phyloP scores from a whole-genome alignment of 1,140 invertebrate genomes.

The Euura saliciscinereae region DNA sequence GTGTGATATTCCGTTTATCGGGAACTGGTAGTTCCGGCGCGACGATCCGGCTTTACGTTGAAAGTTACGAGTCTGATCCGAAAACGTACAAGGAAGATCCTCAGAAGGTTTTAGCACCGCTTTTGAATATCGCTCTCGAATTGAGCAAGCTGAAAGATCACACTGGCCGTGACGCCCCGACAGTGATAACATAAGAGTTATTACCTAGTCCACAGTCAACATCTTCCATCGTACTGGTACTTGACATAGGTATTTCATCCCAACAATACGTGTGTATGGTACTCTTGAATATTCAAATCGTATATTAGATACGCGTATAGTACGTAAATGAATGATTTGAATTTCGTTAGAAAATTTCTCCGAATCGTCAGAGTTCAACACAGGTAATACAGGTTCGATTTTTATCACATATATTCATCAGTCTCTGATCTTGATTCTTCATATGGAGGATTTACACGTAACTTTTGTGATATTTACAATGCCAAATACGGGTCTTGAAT shows the following conservation, averaged over 20 bases:
- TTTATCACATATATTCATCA: not conserved
- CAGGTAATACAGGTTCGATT: not conserved
- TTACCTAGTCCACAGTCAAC: not conserved
- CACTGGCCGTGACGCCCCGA: constrained; percentile 88
- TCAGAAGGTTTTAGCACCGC: constrained; percentile 85
- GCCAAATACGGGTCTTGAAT: not conserved
- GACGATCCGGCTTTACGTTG: constrained; percentile 94
- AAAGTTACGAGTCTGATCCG: constrained; percentile 79
- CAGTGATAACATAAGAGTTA: constrained; percentile 91
- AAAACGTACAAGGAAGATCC: constrained; percentile 73
- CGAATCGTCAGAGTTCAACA: not conserved
- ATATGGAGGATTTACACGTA: not conserved
- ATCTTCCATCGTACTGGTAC: not conserved
- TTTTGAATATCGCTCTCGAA: constrained; percentile 88
- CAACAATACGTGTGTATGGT: not conserved
- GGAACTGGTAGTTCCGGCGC: constrained; percentile 98
- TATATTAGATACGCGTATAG: not conserved
- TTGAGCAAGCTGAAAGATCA: constrained; percentile 84
- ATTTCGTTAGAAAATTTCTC: not conserved
- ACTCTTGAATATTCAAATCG: no score
- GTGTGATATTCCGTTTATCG: constrained; percentile 92
- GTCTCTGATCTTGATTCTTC: not conserved
- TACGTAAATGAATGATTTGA: not conserved
- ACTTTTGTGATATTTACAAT: constrained; percentile 7
- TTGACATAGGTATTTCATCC: not conserved